Conservation (phyloP, 2,888 invertebrate genomes). For the Gisinianus flammeolus region DNA sequence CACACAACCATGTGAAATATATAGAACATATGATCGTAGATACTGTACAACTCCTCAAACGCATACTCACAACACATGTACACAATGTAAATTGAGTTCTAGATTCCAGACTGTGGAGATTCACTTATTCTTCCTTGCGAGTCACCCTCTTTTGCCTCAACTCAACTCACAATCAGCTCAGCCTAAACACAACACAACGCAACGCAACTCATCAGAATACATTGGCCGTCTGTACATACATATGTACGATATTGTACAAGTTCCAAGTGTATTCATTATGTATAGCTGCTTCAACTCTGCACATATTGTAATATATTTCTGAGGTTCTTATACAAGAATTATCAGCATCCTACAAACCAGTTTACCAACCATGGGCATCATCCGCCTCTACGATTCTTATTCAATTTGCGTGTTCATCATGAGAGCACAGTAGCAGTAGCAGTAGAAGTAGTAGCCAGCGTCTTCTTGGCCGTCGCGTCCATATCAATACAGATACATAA, state of each 20-base stretch:
- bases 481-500: background rate
- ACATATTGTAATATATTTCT: background rate
- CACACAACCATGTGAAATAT: conserved; percentile 14
- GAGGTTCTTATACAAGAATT: conserved; percentile 19
- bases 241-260: background rate
- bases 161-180: conserved; percentile 22
- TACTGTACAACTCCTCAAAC: background rate
- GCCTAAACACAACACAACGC: background rate
- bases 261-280: background rate
- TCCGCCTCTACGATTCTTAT: conserved; percentile 36
- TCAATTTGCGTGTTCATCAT: conserved; percentile 36
- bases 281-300: background rate
- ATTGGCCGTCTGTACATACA: conserved; percentile 12
- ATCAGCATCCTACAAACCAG: conserved; percentile 34
- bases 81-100: background rate
- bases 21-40: background rate
- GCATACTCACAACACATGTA: background rate
- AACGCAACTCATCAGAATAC: background rate
- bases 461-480: background rate
- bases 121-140: conserved; percentile 20
- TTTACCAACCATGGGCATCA: conserved; percentile 28
- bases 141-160: conserved; percentile 10
- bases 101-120: background rate
- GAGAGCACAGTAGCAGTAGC: conserved; percentile 23
- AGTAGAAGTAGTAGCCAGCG: background rate